Base-by-base conservation (phyloP, 2,113 vertebrate genomes). In the Copsychus sechellarum region DNA sequence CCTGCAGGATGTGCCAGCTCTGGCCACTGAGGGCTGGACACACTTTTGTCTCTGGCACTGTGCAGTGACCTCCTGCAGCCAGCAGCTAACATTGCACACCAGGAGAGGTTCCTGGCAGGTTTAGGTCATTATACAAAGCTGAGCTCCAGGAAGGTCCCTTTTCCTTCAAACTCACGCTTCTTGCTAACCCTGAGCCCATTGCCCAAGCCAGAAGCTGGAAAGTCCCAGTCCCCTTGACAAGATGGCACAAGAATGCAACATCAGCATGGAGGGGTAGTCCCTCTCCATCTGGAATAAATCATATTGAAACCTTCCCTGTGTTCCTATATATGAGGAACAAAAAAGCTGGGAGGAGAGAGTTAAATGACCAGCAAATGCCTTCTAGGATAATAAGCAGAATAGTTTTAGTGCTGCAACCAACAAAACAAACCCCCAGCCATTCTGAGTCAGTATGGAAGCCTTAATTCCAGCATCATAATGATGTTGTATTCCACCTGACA, bases 401-500 rank as follows among this genome's bases (percentile, higher is more conserved):
- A 48, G 43, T 78, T 78, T 84, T 84, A 91, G 56, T 71, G 23
- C 72, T 78, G 43, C 14, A 82, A 66, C 69, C 79, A 57, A 17
- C 20, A 53, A 84, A 85, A 33, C 78, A 78, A 92, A 71, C 50
- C 47, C 36, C 36, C 45, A 95, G 66, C 71, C 79, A 16, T 81
- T 81, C 22, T 47, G 38, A 86, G 72, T 81, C 66, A 64, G 56
- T 31, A 60, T 56, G 87, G 86, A 81, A 91, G 69, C 86, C 57
- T 89, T 61, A 86, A 88, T 73, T 88, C 38, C 64, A 47, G 24
- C 64, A 13, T 73, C 54, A 29, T 36, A 73, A 54, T 10, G 3
- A 54, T 31, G 53, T 71, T 71, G 34, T 60, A 53, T 91, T 94
- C 83, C 57, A 86, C 77, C 69, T 79, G 95, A 93, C 91, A 94